phyloP scores from a whole-genome alignment of 1,140 invertebrate species.

The Bombus waltoni region DNA sequence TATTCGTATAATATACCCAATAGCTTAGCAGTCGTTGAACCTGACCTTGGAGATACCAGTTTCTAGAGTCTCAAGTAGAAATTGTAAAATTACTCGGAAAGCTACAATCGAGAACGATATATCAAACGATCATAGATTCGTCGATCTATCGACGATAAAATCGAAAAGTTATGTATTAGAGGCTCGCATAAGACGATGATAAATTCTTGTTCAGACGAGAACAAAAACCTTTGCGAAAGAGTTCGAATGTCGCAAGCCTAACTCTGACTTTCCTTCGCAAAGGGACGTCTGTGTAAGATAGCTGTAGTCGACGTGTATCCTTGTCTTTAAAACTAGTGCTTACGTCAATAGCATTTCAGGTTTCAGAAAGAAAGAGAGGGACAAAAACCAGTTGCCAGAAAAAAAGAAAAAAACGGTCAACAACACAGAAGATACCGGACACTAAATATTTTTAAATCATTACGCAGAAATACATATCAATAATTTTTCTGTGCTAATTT shows the following conservation, averaged over 20 bases:
- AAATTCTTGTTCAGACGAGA: background rate
- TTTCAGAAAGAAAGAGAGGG: background rate
- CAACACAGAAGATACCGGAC: no score
- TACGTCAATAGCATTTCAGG: conserved; percentile 24
- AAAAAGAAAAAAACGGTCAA: background rate
- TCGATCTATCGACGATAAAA: background rate
- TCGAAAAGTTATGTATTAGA: no score
- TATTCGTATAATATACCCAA: background rate
- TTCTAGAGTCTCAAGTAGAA: background rate
- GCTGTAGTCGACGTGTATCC: background rate
- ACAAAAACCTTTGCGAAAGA: background rate
- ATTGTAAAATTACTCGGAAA: background rate
- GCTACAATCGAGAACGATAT: background rate
- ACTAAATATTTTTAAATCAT: no score
- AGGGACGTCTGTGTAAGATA: background rate
- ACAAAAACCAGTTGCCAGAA: background rate
- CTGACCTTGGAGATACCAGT: conserved; percentile 55
- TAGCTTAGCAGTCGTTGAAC: conserved; percentile 52
- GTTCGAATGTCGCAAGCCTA: background rate
- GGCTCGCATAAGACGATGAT: background rate
- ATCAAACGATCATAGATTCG: background rate
- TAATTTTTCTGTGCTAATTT: background rate
- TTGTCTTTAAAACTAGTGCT: conserved; percentile 14
- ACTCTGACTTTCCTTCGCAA: background rate
- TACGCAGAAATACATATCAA: no score